These are phyloP conservation scores for Trigoniulus corallinus DNA, from an alignment of 1,140 invertebrate genomes.

Conservation along the genomic window DNA sequence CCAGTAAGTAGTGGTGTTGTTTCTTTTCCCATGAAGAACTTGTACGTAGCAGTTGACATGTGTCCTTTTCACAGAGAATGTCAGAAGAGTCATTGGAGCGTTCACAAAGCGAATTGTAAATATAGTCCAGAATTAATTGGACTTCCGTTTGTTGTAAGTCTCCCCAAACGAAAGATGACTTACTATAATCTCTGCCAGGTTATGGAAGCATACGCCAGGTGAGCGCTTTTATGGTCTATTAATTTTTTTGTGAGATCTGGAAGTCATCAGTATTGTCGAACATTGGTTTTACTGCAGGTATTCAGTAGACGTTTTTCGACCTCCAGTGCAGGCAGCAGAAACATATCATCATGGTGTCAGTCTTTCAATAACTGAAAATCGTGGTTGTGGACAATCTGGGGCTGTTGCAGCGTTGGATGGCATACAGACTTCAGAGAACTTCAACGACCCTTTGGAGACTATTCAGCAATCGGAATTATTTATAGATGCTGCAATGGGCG, in stretches of 20 bases:
- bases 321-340: slow-evolving; percentile 8
- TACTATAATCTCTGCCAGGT: slow-evolving; percentile 26
- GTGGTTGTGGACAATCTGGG: not conserved
- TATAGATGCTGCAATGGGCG: no score
- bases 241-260: no score
- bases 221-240: slow-evolving; percentile 7
- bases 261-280: not conserved
- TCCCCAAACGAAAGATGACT: slow-evolving; percentile 30
- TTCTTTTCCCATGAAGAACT: not conserved
- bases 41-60: not conserved
- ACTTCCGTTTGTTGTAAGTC: slow-evolving; percentile 31
- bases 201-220: slow-evolving; percentile 30
- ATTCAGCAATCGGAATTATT: no score
- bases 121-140: slow-evolving; percentile 28
- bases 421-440: not conserved
- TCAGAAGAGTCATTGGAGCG: slow-evolving; percentile 28
- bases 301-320: slow-evolving; percentile 17
- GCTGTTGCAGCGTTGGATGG: not conserved
- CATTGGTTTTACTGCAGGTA: slow-evolving; percentile 8
- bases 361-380: not conserved
- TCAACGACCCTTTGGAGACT: no score
- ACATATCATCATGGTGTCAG: not conserved
- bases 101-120: slow-evolving; percentile 25
- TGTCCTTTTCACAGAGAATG: slow-evolving; percentile 21
- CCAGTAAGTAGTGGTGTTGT: slow-evolving; percentile 20